Evolutionary conservation across 1,140 invertebrate genomes (phyloP), one percentile per base, ranked within the genome.

Genomic region (Zeugodacus cucurbitae): DNA sequence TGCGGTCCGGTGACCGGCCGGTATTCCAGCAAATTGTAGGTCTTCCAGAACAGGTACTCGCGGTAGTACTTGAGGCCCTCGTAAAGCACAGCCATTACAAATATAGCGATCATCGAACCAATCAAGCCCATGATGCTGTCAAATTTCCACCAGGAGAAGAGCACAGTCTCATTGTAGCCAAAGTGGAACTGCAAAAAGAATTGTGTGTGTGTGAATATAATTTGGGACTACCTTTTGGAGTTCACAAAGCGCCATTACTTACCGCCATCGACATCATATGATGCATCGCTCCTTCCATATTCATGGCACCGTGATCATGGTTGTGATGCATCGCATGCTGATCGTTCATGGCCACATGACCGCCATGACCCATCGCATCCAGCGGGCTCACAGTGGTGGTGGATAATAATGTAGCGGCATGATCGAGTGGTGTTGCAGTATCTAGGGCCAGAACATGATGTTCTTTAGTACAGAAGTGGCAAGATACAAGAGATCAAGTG

Each of bases 11-110:
- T 94, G 2, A 97, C 96, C 34, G 97, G 96, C 87, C 95, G 94
- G 88, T 97, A 95, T 91, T 96, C 94, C 88, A 95, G 89, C 82
- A 95, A 93, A 91, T 96, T 97, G 91, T 97, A 97, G 0, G 96
- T 96, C 94, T 96, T 97, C 96, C 97, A 97, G 91, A 97, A 96
- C 41, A 97, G 94, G 94, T 96, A 96, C 94, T 97, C 97, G 89
- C 97, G 96, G 91, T 97, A 98, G 94, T 97, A 98, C 94, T 99
- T 99, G 0, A 99, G 94, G 22, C 97, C 97, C 94, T 99, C 98
- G 92, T 98, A 99, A 26, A 98, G 94, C 14, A 97, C 94, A 0
- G 96, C 97, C 93, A 98, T 95, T 62, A 98, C 94, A 91, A 98
- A 97, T 59, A 98, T 97, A 44, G 96, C 97, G 67, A 98, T 95